Evolutionary conservation across 1,140 invertebrate genomes (phyloP).

Genomic region (Drosophila azteca): DNA sequence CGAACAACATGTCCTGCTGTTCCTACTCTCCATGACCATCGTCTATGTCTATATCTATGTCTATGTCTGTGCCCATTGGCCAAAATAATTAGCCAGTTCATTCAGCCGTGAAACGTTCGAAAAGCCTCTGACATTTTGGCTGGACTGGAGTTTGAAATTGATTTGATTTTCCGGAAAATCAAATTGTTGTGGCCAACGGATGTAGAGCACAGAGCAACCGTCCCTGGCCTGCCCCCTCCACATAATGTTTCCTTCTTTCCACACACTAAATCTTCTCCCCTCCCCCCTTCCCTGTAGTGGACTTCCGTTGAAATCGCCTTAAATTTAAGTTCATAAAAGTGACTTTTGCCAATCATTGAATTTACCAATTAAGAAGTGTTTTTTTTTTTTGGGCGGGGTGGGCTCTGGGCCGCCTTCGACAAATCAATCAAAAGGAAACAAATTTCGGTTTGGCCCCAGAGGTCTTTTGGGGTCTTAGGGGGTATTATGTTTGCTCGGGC

Average conservation of each 20-base stretch:
- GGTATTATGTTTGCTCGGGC: constrained; percentile 56
- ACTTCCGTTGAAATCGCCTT: constrained; percentile 57
- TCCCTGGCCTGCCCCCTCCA: background rate
- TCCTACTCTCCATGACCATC: background rate
- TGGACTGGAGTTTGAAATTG: constrained; percentile 56
- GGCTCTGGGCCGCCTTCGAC: constrained; percentile 37
- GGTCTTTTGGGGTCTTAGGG: constrained; percentile 24
- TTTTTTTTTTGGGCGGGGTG: constrained; percentile 11
- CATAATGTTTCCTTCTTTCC: background rate
- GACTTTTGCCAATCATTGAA: constrained; percentile 71
- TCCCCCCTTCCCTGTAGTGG: constrained; percentile 4
- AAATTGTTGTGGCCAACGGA: constrained; percentile 29
- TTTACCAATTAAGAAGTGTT: constrained; percentile 65
- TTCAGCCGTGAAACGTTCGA: constrained; percentile 61
- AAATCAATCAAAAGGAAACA: constrained; percentile 72
- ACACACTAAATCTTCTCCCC: background rate
- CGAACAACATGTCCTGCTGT: constrained; percentile 32
- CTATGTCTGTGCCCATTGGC: constrained; percentile 37
- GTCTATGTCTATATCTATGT: background rate
- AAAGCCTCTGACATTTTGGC: constrained; percentile 43
- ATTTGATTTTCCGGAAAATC: constrained; percentile 64
- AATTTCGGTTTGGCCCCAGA: constrained; percentile 24
- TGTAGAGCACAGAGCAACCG: no score
- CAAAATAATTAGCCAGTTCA: constrained; percentile 71
- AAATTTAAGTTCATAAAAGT: constrained; percentile 50